A percentile compares a stretch with the other conserved stretches of the same genome.
Evolutionary conservation across 2,888 invertebrate genomes (phyloP).

Genomic region (Eumerus sabulonum): DNA sequence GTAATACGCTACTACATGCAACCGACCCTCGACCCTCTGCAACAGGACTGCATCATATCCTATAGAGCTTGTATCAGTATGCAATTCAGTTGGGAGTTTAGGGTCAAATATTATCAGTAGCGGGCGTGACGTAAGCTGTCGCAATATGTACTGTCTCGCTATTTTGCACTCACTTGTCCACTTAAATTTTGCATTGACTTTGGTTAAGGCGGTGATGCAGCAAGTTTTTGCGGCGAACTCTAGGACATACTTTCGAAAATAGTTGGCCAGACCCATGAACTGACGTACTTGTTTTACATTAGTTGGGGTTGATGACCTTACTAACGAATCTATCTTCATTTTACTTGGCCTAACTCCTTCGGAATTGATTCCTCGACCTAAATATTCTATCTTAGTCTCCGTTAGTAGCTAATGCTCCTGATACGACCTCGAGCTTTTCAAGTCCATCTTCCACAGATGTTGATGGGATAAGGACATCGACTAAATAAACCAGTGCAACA

Average conservation of each 20-base stretch:
- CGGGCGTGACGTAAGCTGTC: conserved; percentile 24
- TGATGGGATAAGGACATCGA: conserved; percentile 1
- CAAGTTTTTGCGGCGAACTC: conserved; percentile 35
- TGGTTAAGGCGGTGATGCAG: conserved; percentile 29
- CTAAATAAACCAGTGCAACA: conserved; percentile 3
- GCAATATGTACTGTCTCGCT: conserved; percentile 27
- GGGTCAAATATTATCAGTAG: conserved; percentile 40
- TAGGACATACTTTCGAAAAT: conserved; percentile 47
- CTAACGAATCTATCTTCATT: conserved; percentile 29
- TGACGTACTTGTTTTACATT: conserved; percentile 43
- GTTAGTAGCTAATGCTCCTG: conserved; percentile 37
- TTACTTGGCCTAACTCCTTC: conserved; percentile 31
- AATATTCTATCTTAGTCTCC: conserved; percentile 64
- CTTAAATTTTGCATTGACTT: conserved; percentile 25
- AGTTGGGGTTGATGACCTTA: conserved; percentile 17
- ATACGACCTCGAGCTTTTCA: not conserved
- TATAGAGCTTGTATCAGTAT: conserved; percentile 42
- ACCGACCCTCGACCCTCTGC: conserved; percentile 13
- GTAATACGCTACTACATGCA: conserved; percentile 32
- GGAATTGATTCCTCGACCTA: conserved; percentile 70
- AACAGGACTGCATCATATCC: conserved; percentile 41
- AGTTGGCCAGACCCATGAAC: conserved; percentile 40
- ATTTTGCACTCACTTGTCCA: conserved; percentile 25
- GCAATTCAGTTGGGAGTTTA: conserved; percentile 32
- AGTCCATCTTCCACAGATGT: not conserved